Evolutionary conservation across 2,113 vertebrate species (phyloP).

Genomic region (Clarias gariepinus): DNA sequence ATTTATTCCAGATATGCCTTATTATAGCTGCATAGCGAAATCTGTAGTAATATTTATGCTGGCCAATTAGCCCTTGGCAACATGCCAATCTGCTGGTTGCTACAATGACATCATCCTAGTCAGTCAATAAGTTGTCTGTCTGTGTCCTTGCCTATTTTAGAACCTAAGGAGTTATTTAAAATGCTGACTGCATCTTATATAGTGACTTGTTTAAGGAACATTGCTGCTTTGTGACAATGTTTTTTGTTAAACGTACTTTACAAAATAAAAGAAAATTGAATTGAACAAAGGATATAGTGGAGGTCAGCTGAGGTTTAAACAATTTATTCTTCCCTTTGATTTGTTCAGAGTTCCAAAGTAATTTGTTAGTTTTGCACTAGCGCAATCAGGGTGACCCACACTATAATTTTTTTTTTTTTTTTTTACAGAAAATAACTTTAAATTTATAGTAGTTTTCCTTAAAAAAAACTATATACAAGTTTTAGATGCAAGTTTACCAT

Average conservation of each 20-base stretch:
- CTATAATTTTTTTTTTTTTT: too few relatives aligned
- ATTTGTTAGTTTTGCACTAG: neutral
- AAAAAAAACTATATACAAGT: too few relatives aligned
- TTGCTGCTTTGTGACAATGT: too few relatives aligned
- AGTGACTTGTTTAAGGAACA: neutral
- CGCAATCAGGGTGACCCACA: neutral
- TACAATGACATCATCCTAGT: conserved; percentile 16
- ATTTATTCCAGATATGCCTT: neutral
- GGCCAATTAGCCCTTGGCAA: conserved; percentile 20
- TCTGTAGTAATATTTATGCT: neutral
- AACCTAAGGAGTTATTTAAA: neutral
- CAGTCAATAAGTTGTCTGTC: neutral
- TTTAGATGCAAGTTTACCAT: too few relatives aligned
- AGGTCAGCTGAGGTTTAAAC: neutral
- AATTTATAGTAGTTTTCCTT: too few relatives aligned
- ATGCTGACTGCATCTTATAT: neutral
- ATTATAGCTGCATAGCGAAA: neutral
- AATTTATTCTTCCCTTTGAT: neutral
- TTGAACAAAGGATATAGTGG: too few relatives aligned
- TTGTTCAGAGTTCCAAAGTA: neutral
- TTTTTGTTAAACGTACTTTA: too few relatives aligned
- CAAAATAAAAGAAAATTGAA: too few relatives aligned
- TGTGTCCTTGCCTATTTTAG: conserved; percentile 1
- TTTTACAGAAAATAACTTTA: too few relatives aligned
- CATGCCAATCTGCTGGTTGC: neutral